Base-by-base conservation (phyloP, 2,797 vertebrate genomes). In the Ciconia nigra region DNA sequence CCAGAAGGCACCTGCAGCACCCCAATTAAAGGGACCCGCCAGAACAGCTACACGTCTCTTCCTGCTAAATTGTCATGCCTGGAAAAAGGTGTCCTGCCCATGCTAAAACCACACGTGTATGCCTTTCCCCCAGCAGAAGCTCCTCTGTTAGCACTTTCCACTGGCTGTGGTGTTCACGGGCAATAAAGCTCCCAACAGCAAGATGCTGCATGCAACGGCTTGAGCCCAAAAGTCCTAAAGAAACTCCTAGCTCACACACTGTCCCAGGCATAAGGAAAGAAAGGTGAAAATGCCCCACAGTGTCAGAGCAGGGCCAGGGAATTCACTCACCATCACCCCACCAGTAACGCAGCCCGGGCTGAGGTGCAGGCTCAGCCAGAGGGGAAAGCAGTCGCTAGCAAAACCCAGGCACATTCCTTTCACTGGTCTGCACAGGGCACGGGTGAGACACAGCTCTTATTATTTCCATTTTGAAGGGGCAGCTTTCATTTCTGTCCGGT, bases 401-500 rank as follows among this genome's bases (percentile, higher is more conserved):
- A 49, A 84, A 18, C 15, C 13, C 52, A 33, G 25, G 31, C 61
- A 59, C 9, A 1, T 7, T 13, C 29, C 33, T n/a, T 52, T 35
- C 73, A 26, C 86, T 66, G 59, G 28, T 80, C 89, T 28, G 70
- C 24, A 52, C 67, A 78, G 62, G 69, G 37, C 83, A 91, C 4
- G 26, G 65, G 37, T 3, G 5, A 85, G 65, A 63, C 39, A 35
- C 33, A 12, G 22, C 62, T 79, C 74, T 12, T 59, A 24, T 78
- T 84, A 67, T 74, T 79, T 54, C 82, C 62, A n/a, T 93, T 95
- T 76, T 13, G 24, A 90, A 95, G 94, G 47, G 87, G 72, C 76
- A 93, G 62, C 79, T 88, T 71, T 94, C 59, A 26, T 62, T 87
- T 70, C 57, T 42, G 22, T 25, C 61, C 29, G 22, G 2, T 78